Evolutionary conservation across 2,888 invertebrate species (phyloP).

Genomic region (Elgonia sp.): DNA sequence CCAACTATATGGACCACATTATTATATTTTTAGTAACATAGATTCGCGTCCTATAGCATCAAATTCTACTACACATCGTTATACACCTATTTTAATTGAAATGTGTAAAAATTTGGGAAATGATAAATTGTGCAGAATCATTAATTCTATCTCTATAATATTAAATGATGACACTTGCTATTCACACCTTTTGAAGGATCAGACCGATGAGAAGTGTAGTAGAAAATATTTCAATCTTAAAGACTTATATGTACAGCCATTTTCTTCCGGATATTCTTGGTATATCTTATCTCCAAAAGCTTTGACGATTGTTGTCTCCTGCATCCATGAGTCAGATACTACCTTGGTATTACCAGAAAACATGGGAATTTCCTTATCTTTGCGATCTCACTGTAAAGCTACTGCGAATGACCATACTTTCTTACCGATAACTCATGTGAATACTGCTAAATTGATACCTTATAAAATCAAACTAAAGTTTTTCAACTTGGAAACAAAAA

Average conservation of each 20-base stretch:
- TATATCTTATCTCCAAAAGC: not conserved
- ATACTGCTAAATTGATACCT: not conserved
- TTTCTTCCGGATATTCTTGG: slow-evolving; percentile 8
- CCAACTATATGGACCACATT: slow-evolving; percentile 18
- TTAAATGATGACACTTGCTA: slow-evolving; percentile 32
- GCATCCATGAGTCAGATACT: not conserved
- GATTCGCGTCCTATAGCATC: slow-evolving; percentile 5
- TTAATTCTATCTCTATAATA: slow-evolving; percentile 1
- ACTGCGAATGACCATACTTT: slow-evolving; percentile 4
- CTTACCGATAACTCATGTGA: not conserved
- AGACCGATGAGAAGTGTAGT: not conserved
- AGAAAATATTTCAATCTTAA: slow-evolving; percentile 9
- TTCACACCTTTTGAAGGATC: slow-evolving; percentile 1
- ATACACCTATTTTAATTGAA: not conserved
- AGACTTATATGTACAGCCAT: slow-evolving; percentile 12
- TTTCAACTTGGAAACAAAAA: not conserved
- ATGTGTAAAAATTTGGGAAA: slow-evolving; percentile 6
- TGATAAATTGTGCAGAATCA: slow-evolving; percentile 6
- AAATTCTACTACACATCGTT: not conserved
- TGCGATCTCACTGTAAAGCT: slow-evolving; percentile 14
- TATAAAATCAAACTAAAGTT: not conserved
- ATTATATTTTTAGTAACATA: slow-evolving; percentile 12
- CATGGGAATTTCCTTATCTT: not conserved
- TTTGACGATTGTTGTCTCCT: not conserved
- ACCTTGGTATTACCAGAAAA: not conserved